These are phyloP conservation scores for Erebia palarica DNA, from an alignment of 2,888 invertebrate species.

Conservation along the genomic window DNA sequence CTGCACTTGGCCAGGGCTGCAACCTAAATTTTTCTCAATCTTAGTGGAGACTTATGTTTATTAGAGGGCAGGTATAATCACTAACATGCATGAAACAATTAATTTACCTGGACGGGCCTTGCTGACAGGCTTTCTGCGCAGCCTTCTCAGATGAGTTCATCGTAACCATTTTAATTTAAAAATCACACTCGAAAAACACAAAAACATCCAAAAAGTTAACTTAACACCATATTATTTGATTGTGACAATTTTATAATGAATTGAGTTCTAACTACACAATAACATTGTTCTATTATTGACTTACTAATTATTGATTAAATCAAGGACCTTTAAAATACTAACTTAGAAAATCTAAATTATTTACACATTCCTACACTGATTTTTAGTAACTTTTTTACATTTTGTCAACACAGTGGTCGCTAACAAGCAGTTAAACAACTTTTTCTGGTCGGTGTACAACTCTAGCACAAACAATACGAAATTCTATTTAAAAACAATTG, in stretches of 20 bases:
- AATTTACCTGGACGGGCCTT: constrained; percentile 74
- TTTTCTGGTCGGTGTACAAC: too few relatives aligned
- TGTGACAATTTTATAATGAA: not conserved
- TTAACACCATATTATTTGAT: not conserved
- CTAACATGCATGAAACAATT: not conserved
- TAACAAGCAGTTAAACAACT: not conserved
- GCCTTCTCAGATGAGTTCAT: constrained; percentile 80
- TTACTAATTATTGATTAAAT: not conserved
- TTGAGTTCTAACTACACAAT: not conserved
- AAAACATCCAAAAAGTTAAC: constrained; percentile 6
- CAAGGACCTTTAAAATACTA: not conserved
- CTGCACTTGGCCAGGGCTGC: too few relatives aligned
- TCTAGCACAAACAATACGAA: not conserved
- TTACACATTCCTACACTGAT: constrained; percentile 4
- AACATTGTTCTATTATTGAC: not conserved
- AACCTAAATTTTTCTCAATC: too few relatives aligned
- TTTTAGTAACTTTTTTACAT: not conserved
- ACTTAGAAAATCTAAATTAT: not conserved
- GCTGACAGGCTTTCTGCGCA: constrained; percentile 80
- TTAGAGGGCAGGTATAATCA: too few relatives aligned
- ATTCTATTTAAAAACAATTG: constrained; percentile 5
- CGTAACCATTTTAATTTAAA: constrained; percentile 73
- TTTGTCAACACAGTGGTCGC: not conserved
- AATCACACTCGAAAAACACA: constrained; percentile 9
- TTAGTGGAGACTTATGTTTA: too few relatives aligned